Conservation (phyloP, 2,888 invertebrate genomes). For the Drosophila subsilvestris region DNA sequence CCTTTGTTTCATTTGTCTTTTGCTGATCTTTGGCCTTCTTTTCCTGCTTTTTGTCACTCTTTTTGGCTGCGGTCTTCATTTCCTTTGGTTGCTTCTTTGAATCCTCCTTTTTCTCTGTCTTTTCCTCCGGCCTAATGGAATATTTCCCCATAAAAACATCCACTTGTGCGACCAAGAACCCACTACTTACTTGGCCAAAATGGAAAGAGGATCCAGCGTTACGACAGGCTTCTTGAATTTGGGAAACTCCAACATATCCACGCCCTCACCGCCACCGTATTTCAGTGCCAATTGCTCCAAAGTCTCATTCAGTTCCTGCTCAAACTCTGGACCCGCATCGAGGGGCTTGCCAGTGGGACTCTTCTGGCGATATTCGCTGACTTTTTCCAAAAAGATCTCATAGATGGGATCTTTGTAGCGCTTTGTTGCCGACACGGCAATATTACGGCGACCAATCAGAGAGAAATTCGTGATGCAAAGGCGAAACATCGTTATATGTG, state of each 20-base stretch:
- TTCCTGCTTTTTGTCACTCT: not conserved
- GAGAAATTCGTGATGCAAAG: not conserved
- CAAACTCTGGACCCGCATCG: conserved; percentile 27
- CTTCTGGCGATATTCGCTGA: conserved; percentile 27
- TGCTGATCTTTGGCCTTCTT: not conserved
- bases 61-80: not conserved
- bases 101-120: not conserved
- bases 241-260: conserved; percentile 28
- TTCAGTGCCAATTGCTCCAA: conserved; percentile 8
- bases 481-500: conserved; percentile 5
- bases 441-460: not conserved
- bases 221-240: conserved; percentile 31
- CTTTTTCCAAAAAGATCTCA: conserved; percentile 29
- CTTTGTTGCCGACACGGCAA: not conserved
- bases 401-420: conserved; percentile 21
- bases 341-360: conserved; percentile 34
- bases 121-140: not conserved
- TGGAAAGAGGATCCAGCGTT: conserved; percentile 30
- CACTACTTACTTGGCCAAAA: conserved; percentile 20
- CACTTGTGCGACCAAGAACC: not conserved
- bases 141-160: not conserved
- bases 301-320: conserved; percentile 16
- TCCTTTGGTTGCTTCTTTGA: not conserved
- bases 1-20: not conserved
- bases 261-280: conserved; percentile 32